Evolutionary conservation across 2,797 vertebrate genomes (phyloP).

Genomic region (Poeciliopsis turneri): DNA sequence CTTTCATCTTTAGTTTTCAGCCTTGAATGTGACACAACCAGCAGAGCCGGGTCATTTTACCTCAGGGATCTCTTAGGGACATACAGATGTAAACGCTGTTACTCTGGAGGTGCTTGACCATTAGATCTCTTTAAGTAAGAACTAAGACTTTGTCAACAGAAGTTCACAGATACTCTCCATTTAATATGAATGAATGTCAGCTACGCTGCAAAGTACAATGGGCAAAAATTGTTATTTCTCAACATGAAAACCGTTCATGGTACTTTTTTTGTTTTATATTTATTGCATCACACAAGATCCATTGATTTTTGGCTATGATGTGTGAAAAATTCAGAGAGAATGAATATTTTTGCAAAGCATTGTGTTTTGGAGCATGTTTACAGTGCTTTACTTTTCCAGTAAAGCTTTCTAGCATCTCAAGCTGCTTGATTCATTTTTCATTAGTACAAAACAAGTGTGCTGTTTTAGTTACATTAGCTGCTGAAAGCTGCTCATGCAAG

Average conservation of each 20-base stretch:
- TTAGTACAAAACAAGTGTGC: constrained; percentile 40
- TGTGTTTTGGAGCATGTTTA: constrained; percentile 2
- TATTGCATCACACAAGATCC: neutral
- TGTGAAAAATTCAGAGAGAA: too few species aligned
- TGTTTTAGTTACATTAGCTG: constrained; percentile 27
- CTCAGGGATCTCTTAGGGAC: neutral
- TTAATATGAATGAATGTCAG: neutral
- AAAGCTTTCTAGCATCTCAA: neutral
- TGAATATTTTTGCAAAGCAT: neutral
- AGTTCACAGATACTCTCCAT: neutral
- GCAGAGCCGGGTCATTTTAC: neutral
- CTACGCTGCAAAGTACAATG: neutral
- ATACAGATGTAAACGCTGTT: neutral
- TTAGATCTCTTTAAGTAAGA: neutral
- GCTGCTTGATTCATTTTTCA: constrained; percentile 30
- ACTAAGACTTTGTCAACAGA: neutral
- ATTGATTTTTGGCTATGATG: neutral
- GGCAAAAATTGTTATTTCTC: neutral
- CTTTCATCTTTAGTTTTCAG: neutral
- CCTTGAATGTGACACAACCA: neutral
- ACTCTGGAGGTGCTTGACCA: neutral
- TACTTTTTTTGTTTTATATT: neutral
- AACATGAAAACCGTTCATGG: neutral
- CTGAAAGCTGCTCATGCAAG: constrained; percentile 39
- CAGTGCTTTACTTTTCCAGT: constrained; percentile 3